Conservation (phyloP, 2,113 vertebrate genomes). For the Galbula dea region DNA sequence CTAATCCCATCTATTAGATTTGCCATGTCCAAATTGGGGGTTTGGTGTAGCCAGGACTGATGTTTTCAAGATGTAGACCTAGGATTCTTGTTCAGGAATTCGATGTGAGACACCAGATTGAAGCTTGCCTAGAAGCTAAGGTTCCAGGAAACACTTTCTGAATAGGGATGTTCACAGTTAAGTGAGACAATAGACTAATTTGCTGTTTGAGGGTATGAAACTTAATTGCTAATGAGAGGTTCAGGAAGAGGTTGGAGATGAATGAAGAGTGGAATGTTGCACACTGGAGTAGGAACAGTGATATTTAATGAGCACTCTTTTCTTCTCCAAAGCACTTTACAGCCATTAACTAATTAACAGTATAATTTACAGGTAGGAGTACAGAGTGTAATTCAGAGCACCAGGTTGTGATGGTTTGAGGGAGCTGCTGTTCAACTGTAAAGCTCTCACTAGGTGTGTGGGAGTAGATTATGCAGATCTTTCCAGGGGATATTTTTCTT, state of each 20-base stretch:
- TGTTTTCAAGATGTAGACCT: neutral
- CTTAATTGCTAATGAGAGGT: constrained; percentile 16
- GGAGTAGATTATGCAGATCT: constrained; percentile 57
- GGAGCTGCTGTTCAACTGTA: constrained; percentile 42
- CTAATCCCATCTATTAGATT: neutral
- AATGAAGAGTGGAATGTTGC: constrained; percentile 18
- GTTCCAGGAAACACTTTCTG: neutral
- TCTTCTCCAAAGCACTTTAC: constrained; percentile 47
- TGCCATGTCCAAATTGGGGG: neutral
- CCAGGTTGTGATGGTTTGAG: constrained; percentile 3
- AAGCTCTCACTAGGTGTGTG: constrained; percentile 52
- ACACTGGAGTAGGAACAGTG: constrained; percentile 15
- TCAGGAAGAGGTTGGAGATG: constrained; percentile 7
- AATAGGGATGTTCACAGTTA: neutral
- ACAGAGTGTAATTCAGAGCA: constrained; percentile 22
- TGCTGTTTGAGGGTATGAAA: constrained; percentile 24
- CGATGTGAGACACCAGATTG: neutral
- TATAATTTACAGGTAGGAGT: constrained; percentile 53
- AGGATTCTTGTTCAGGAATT: neutral
- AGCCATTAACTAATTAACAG: constrained; percentile 63
- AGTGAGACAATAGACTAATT: constrained; percentile 37
- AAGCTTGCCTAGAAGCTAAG: neutral
- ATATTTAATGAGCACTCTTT: constrained; percentile 51
- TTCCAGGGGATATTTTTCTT: constrained; percentile 64
- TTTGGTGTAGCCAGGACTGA: neutral